Evolutionary conservation across 2,888 invertebrate genomes (phyloP), one percentile per base, ranked within the genome.

Genomic region (Netelia melanura): DNA sequence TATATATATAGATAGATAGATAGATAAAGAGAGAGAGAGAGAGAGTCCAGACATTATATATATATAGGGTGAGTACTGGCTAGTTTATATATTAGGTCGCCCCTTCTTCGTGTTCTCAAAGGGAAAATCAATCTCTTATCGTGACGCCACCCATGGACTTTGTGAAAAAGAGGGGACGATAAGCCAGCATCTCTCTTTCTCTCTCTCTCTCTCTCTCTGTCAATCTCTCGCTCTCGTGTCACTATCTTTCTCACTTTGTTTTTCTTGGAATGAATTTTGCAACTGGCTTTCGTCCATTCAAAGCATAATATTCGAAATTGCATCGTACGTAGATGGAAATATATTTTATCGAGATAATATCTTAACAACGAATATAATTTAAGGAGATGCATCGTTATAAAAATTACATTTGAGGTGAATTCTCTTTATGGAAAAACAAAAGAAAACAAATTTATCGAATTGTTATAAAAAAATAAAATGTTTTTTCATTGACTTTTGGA

Each of bases 101-200:
- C 70, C 54, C 77, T 80, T 30, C 75, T 70, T 65, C 38, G 65
- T 14, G 43, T 82, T 77, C 78, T 86, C 76, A 80, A 83, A 77
- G 74, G 76, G 23, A 83, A 85, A 84, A 83, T 85, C 77, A 85
- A 86, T 85, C 83, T 83, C 80, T 74, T 83, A 82, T 75, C 81
- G 80, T 65, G 83, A 86, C 78, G 76, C 30, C 54, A 80, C 77
- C 80, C 67, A 52, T 68, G 68, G 71, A 70, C 70, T 58, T 23
- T 61, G 23, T 52, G 43, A 81, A 80, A 74, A 74, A 74, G 43
- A 64, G 64, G 83, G 64, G 81, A 64, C 75, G 67, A 81, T 81
- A 83, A 83, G 11, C 56, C 67, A 21, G n/a, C 64, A 61, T 67
- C 75, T 30, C 48, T 25, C 61, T 56, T n/a, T 43, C 52, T 83